A percentile compares a stretch with the other conserved stretches of the same genome.
These are phyloP conservation scores for Drosophila fulvimacula DNA, from an alignment of 2,888 invertebrate genomes.

Conservation along the genomic window DNA sequence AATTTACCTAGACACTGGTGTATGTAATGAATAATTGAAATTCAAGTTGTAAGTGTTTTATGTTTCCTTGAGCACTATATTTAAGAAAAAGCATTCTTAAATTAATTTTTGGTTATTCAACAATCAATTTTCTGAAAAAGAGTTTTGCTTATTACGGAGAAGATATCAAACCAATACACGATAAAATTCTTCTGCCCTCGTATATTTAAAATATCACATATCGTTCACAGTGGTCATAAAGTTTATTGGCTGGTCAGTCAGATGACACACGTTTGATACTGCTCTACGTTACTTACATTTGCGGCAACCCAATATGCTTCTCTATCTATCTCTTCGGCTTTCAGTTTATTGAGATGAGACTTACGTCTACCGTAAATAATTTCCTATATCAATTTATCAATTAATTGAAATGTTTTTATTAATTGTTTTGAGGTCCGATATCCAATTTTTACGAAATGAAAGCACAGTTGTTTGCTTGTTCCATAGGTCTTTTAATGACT, in stretches of 20 bases:
- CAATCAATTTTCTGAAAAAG: too few relatives aligned
- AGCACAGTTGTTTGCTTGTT: constrained; percentile 16
- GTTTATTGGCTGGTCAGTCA: background rate
- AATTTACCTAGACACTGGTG: too few relatives aligned
- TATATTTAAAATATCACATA: too few relatives aligned
- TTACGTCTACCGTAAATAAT: background rate
- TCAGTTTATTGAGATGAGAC: background rate
- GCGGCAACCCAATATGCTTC: background rate
- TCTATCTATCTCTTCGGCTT: too few relatives aligned
- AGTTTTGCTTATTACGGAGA: too few relatives aligned
- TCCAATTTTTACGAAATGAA: background rate
- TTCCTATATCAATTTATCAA: background rate
- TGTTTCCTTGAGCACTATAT: too few relatives aligned
- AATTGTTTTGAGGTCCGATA: background rate
- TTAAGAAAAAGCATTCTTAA: too few relatives aligned
- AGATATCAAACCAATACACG: too few relatives aligned
- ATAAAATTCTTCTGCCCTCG: too few relatives aligned
- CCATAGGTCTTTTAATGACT: constrained; percentile 57
- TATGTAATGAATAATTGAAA: background rate
- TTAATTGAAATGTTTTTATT: background rate
- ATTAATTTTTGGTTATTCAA: too few relatives aligned
- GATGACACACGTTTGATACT: background rate
- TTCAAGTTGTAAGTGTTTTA: too few relatives aligned
- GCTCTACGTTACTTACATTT: background rate
- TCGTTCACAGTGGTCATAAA: too few relatives aligned